Percentiles rank a stretch among this genome's conserved stretches.
These are phyloP conservation scores for Melieria crassipennis DNA, from an alignment of 2,888 invertebrate genomes.

Conservation along the genomic window DNA sequence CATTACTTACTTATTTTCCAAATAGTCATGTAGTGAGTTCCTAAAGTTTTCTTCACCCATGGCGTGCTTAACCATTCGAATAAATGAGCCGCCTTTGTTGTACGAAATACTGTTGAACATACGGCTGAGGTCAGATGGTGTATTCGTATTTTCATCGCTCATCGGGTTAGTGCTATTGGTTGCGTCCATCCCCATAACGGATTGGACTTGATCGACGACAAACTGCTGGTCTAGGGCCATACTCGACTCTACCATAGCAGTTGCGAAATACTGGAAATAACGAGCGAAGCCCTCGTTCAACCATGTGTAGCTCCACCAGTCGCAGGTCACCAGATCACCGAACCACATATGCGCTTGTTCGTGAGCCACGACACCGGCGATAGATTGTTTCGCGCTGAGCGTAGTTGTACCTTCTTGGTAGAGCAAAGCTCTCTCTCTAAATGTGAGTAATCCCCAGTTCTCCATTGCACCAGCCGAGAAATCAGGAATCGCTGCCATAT, in stretches of 20 bases:
- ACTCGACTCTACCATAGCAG: conserved; percentile 66
- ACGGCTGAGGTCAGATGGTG: conserved; percentile 69
- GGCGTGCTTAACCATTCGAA: conserved; percentile 76
- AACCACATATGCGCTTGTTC: conserved; percentile 75
- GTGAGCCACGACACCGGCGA: conserved; percentile 69
- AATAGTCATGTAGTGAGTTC: conserved; percentile 69
- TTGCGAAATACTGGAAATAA: conserved; percentile 77
- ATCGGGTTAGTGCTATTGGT: conserved; percentile 70
- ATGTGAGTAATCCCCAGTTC: conserved; percentile 90
- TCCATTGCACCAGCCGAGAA: conserved; percentile 90
- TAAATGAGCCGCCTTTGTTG: conserved; percentile 73
- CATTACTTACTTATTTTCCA: conserved; percentile 59
- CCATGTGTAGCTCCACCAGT: conserved; percentile 71
- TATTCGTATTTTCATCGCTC: conserved; percentile 68
- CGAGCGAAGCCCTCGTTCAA: conserved; percentile 76
- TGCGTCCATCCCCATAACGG: conserved; percentile 72
- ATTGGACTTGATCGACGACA: conserved; percentile 75
- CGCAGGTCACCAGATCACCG: conserved; percentile 71
- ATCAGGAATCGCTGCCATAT: conserved; percentile 86
- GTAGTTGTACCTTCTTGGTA: conserved; percentile 72
- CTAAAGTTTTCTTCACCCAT: conserved; percentile 69
- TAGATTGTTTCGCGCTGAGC: conserved; percentile 70
- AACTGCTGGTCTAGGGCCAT: conserved; percentile 78
- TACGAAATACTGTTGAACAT: conserved; percentile 77
- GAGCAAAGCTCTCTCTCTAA: conserved; percentile 76